Percentiles rank a stretch among this genome's conserved stretches.
Conservation (phyloP, 2,797 vertebrate genomes). For the Epinephelus coioides region DNA sequence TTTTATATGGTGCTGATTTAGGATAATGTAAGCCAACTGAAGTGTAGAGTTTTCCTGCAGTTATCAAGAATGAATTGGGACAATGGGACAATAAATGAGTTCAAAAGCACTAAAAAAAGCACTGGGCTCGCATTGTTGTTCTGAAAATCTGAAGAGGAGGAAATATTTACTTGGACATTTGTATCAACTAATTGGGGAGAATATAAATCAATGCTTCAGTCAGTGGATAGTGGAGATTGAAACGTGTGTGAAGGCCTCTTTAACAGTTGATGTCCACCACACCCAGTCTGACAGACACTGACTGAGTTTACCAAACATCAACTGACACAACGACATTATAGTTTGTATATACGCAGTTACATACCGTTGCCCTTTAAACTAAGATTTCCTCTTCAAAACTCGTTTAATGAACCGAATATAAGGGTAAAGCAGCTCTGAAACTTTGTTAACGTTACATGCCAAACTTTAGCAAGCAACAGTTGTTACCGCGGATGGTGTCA, state of each 20-base stretch:
- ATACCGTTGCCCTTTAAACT: background rate
- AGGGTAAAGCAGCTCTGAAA: background rate
- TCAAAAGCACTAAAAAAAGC: background rate
- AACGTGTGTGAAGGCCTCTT: slow-evolving; percentile 60
- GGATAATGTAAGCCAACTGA: background rate
- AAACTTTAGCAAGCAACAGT: slow-evolving; percentile 82
- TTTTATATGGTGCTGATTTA: slow-evolving; percentile 23
- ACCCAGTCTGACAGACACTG: slow-evolving; percentile 78
- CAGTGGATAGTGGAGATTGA: slow-evolving; percentile 9
- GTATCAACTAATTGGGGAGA: background rate
- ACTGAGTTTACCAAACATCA: slow-evolving; percentile 49
- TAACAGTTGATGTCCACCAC: slow-evolving; percentile 75
- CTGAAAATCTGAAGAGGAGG: slow-evolving; percentile 1
- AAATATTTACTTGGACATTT: slow-evolving; percentile 14
- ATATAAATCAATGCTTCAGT: slow-evolving; percentile 29
- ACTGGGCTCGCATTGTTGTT: background rate
- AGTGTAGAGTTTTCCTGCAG: background rate
- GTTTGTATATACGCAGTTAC: too few relatives aligned
- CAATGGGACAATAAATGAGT: slow-evolving; percentile 28
- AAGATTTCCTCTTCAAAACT: background rate
- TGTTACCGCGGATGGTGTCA: slow-evolving; percentile 75
- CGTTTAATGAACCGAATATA: background rate
- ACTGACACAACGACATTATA: slow-evolving; percentile 10
- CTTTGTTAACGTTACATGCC: slow-evolving; percentile 55
- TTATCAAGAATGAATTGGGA: background rate